Conservation (phyloP, 2,113 vertebrate genomes). For the Formicarius rufipectus region DNA sequence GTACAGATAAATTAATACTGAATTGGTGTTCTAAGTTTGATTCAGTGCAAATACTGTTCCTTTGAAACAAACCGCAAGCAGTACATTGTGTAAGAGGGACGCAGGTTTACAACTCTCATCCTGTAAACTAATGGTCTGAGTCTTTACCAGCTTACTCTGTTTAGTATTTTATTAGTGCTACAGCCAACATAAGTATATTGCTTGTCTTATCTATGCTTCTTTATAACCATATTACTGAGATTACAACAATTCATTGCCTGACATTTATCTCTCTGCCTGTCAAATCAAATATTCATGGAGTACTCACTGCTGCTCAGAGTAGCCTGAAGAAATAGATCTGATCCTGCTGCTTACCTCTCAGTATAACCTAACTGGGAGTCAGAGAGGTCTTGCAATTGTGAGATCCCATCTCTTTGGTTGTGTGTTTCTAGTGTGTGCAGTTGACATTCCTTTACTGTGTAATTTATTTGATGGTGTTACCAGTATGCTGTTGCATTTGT, state of each 20-base stretch:
- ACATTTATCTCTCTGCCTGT: background rate
- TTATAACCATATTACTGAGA: background rate
- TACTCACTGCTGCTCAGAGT: background rate
- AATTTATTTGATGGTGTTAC: background rate
- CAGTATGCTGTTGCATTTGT: background rate
- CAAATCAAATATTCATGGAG: background rate
- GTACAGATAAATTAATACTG: background rate
- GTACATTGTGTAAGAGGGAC: background rate
- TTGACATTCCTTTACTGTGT: background rate
- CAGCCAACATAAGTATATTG: background rate
- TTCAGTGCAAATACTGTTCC: background rate
- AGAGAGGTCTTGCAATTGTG: background rate
- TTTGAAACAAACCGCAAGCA: background rate
- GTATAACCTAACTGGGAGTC: background rate
- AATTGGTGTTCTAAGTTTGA: background rate
- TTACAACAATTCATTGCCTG: slow-evolving; percentile 16
- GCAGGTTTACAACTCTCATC: background rate
- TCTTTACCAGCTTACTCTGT: background rate
- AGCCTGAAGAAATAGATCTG: slow-evolving; percentile 6
- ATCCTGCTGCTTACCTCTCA: background rate
- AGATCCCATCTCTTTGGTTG: background rate
- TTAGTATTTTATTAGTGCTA: slow-evolving; percentile 14
- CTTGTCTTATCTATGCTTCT: slow-evolving; percentile 3
- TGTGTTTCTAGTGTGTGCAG: background rate
- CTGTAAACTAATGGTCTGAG: background rate